Evolutionary conservation across 92 coral and sea anemone species (phyloP), one percentile per base, ranked within the genome.

Genomic region (Pocillopora grandis): DNA sequence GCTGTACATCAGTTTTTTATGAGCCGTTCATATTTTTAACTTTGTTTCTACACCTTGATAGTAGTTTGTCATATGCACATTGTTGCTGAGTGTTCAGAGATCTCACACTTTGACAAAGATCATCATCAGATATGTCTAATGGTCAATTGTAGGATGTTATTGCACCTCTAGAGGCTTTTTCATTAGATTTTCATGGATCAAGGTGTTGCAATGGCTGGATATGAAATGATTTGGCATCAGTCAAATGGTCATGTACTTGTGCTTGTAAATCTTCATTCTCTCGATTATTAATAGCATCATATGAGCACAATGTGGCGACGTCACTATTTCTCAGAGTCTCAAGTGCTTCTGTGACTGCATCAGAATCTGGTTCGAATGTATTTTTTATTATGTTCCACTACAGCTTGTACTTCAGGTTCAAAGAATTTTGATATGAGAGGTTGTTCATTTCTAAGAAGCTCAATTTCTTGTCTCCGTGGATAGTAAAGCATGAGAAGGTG

Each of bases 341-440:
- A 18, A 92, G 83, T 21, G 93, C 93, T 66, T 92, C 93, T 68
- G 58, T 71, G 21, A 90, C 84, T n/a, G 93, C 93, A 62, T 87
- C 93, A 65, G 91, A 76, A 87, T 92, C 90, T n/a, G 93, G 93
- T 77, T 90, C 90, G 87, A 92, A 92, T 4, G 49, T 37, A 31
- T 23, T 62, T 70, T 65, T 84, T 88, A 36, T 88, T 85, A 31
- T 58, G 78, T 82, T 92, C 72, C 10, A 92, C 91, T 33, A 92
- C 82, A 61, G 86, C 74, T 89, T 87, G 89, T 93, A 18, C 52
- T 15, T 0, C 82, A 42, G 79, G 84, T 66, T 87, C 93, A 92
- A 65, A 87, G 57, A 92, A 92, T 81, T 92, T 92, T 23, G 93
- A 84, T 13, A 83, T 78, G 66, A 87, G 90, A 12, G 92, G 87